Evolutionary conservation across 1,140 invertebrate species (phyloP), one percentile per base, ranked within the genome.

Genomic region (Eumeta japonica): DNA sequence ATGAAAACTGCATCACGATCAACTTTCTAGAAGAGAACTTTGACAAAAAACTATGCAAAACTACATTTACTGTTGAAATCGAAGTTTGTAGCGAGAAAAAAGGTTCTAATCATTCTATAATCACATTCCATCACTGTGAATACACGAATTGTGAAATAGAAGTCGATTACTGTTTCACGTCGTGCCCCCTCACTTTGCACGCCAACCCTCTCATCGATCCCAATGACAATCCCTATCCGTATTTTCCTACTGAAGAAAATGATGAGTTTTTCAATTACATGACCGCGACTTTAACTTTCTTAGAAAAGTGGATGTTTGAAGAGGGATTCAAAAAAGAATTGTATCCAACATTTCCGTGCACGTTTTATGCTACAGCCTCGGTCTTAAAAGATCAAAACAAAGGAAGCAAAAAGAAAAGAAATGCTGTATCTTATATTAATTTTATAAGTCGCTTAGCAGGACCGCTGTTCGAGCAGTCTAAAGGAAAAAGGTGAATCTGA

Each of bases 251-350:
- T 28, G 36, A 27, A 12, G 37, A 20, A 28, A 54, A 71, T 55
- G 34, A 3, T 5, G 42, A 56, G 16, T 35, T 67, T 14, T 62
- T 48, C 45, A 39, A 62, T 4, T 71, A 73, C 29, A 53, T 73
- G 49, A 59, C 63, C 39, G 44, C 17, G 3, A 57, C 61, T 43
- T 37, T 41, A 12, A 43, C 38, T 19, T 73, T 73, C 50, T 44
- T 73, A 19, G 66, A 73, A 43, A 63, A 59, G 37, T 73, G 68
- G 68, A 62, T 73, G 64, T 73, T 62, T 51, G 56, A 64, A 45
- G 64, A 73, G 61, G 68, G 68, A 13, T 73, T 73, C 45, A 51
- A 60, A 16, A 65, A 63, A 53, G 68, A 73, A 45, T 52, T 73
- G 28, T 67, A 55, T 49, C 66, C 68, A 2, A 46, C 56, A 19